Conservation (phyloP, 2,797 vertebrate genomes). For the Crocodylus rhombifer region DNA sequence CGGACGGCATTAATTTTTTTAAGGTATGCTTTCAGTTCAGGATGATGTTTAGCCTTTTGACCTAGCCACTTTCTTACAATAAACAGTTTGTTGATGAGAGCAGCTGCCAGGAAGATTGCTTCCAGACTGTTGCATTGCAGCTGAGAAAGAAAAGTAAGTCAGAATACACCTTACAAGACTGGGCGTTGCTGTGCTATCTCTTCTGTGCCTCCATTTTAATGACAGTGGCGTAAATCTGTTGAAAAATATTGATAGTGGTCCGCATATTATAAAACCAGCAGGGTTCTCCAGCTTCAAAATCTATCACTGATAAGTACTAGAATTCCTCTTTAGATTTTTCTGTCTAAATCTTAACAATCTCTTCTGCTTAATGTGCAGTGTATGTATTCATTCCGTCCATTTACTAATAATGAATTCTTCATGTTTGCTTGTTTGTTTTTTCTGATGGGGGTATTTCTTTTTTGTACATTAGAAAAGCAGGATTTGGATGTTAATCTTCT, state of each 20-base stretch:
- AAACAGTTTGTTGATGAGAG: conserved; percentile 88
- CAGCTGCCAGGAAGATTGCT: conserved; percentile 86
- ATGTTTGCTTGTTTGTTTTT: background rate
- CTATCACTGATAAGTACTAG: rapidly evolving
- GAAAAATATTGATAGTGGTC: background rate
- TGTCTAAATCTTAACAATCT: background rate
- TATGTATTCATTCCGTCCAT: background rate
- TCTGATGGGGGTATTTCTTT: background rate
- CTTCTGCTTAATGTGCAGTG: background rate
- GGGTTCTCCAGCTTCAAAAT: background rate
- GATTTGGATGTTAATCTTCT: background rate
- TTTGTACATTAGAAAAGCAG: background rate
- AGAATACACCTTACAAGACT: conserved; percentile 56
- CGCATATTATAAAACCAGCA: background rate
- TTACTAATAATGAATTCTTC: background rate
- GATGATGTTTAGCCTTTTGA: conserved; percentile 85
- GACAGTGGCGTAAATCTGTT: background rate
- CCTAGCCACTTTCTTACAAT: conserved; percentile 87
- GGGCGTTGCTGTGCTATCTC: background rate
- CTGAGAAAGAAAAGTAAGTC: conserved; percentile 20
- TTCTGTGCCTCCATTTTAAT: rapidly evolving
- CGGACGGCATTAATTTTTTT: conserved; percentile 19
- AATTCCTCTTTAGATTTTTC: background rate
- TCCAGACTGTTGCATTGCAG: conserved; percentile 84
- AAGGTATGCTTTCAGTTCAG: conserved; percentile 77